Conservation (phyloP, 2,797 vertebrate species). For the Pristis pectinata region DNA sequence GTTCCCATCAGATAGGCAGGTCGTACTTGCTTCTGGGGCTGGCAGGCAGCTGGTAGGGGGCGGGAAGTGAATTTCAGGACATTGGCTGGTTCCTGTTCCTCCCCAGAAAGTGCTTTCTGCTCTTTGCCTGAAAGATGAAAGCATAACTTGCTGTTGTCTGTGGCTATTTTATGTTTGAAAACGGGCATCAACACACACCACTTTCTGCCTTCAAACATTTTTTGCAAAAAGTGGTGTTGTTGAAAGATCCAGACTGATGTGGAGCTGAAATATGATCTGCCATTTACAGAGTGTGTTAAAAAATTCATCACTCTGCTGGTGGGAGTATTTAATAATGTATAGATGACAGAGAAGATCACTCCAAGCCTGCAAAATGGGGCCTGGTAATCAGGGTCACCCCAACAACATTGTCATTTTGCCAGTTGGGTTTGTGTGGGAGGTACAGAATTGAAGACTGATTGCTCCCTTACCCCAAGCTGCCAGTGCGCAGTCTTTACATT, state of each 20-base stretch:
- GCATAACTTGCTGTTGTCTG: background rate
- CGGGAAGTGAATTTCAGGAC: background rate
- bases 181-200: background rate
- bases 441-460: too few relatives aligned
- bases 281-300: background rate
- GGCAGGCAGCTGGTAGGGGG: background rate
- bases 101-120: background rate
- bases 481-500: background rate
- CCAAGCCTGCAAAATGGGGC: background rate
- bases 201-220: background rate
- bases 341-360: too few relatives aligned
- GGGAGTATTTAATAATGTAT: conserved; percentile 10
- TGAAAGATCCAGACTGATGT: background rate
- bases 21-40: background rate
- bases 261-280: background rate
- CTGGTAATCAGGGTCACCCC: background rate
- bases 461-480: background rate
- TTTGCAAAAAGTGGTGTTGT: background rate
- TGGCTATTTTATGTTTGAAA: background rate
- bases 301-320: background rate
- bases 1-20: background rate
- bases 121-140: background rate
- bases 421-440: too few relatives aligned
- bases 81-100: background rate
- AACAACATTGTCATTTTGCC: background rate